phyloP scores from a whole-genome alignment of 2,113 vertebrate genomes.

The Siniperca knerii region DNA sequence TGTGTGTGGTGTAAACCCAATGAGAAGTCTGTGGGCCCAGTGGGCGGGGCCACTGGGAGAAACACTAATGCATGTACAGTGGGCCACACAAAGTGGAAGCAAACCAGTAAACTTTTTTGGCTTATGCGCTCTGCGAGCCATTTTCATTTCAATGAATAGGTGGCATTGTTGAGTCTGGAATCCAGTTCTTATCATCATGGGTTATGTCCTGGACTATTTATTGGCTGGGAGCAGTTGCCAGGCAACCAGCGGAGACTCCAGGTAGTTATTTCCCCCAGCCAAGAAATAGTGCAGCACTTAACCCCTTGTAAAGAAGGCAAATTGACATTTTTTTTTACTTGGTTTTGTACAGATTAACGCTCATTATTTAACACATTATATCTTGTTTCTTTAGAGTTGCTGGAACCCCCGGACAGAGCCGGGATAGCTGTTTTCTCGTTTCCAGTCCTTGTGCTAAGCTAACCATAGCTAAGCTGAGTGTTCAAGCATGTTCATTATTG shows the following conservation, averaged over 20 bases:
- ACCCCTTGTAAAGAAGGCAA: neutral
- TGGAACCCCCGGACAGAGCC: neutral
- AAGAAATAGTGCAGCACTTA: neutral
- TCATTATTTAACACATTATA: too few relatives aligned
- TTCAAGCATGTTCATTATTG: constrained; percentile 1
- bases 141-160: neutral
- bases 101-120: too few relatives aligned
- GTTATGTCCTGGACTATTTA: neutral
- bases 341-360: neutral
- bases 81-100: too few relatives aligned
- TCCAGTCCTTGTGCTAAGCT: neutral
- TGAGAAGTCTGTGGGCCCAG: too few relatives aligned
- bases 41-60: too few relatives aligned
- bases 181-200: neutral
- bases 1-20: too few relatives aligned
- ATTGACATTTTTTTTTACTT: neutral
- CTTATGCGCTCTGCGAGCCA: neutral
- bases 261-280: neutral
- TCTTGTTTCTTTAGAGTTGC: too few relatives aligned
- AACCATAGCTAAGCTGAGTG: neutral
- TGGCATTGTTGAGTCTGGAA: neutral
- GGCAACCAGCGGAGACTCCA: neutral
- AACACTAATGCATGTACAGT: too few relatives aligned
- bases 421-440: neutral
- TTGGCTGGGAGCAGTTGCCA: neutral